Conservation (phyloP, 2,797 vertebrate species). For the Ispidina lecontei region DNA sequence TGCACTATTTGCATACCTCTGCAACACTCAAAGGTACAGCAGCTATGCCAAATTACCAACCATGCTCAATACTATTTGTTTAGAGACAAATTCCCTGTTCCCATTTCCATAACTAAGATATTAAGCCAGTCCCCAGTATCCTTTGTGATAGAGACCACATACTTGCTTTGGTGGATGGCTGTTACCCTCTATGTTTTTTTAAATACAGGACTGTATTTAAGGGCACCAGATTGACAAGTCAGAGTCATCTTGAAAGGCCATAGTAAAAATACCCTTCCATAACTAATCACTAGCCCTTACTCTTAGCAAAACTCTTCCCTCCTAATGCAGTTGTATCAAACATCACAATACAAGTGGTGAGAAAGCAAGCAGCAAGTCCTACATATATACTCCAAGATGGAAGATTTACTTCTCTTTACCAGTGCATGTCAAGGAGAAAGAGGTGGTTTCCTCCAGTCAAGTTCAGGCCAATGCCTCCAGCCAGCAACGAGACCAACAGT, state of each 20-base stretch:
- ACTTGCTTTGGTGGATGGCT: neutral
- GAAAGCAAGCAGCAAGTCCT: neutral
- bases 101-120: neutral
- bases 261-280: neutral
- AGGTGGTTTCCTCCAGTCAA: conserved; percentile 95
- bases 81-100: neutral
- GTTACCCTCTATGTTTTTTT: neutral
- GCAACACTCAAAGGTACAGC: neutral
- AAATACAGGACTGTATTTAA: neutral
- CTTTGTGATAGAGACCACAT: neutral
- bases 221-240: neutral
- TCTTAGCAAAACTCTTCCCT: neutral
- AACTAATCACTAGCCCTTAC: neutral
- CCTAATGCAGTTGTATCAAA: neutral
- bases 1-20: neutral
- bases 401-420: conserved; percentile 80
- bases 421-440: conserved; percentile 98
- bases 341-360: neutral
- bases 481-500: conserved; percentile 93
- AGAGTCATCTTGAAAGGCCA: neutral
- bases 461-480: conserved; percentile 94
- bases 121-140: neutral
- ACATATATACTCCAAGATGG: neutral
- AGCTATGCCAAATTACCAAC: neutral
- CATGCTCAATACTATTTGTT: neutral